Conservation (phyloP, 2,888 invertebrate species). For the Orchestes rusci region DNA sequence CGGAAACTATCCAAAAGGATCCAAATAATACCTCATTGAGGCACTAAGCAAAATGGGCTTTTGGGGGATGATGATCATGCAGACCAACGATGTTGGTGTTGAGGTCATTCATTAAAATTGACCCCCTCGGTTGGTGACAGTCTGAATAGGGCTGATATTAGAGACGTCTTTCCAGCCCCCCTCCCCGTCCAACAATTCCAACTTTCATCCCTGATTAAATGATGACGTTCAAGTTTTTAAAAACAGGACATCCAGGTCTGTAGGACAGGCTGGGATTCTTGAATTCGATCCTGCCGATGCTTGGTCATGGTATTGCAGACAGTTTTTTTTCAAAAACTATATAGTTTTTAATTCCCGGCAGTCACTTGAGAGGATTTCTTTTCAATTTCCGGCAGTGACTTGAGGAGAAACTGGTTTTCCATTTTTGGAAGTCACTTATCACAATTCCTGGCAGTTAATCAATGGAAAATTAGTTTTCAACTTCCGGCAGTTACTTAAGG, state of each 20-base stretch:
- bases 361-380: too few species aligned
- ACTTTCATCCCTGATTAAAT: constrained; percentile 63
- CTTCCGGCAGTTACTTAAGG: too few species aligned
- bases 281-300: constrained; percentile 52
- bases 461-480: too few species aligned
- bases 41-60: constrained; percentile 83
- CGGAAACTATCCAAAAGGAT: constrained; percentile 68
- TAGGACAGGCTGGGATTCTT: constrained; percentile 58
- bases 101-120: constrained; percentile 68
- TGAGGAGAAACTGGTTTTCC: too few species aligned
- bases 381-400: too few species aligned
- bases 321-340: constrained; percentile 7
- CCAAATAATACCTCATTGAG: constrained; percentile 73
- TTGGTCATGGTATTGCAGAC: constrained; percentile 48
- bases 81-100: constrained; percentile 64
- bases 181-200: constrained; percentile 81
- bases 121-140: constrained; percentile 74
- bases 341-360: too few species aligned
- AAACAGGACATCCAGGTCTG: constrained; percentile 55
- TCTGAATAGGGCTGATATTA: constrained; percentile 78
- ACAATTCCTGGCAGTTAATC: too few species aligned
- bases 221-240: constrained; percentile 56
- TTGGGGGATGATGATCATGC: constrained; percentile 83
- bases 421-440: too few species aligned
- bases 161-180: constrained; percentile 83